Percentiles rank a stretch among this genome's conserved stretches.
These are phyloP conservation scores for Oncorhynchus masou DNA, from an alignment of 2,113 vertebrate species.

Conservation along the genomic window DNA sequence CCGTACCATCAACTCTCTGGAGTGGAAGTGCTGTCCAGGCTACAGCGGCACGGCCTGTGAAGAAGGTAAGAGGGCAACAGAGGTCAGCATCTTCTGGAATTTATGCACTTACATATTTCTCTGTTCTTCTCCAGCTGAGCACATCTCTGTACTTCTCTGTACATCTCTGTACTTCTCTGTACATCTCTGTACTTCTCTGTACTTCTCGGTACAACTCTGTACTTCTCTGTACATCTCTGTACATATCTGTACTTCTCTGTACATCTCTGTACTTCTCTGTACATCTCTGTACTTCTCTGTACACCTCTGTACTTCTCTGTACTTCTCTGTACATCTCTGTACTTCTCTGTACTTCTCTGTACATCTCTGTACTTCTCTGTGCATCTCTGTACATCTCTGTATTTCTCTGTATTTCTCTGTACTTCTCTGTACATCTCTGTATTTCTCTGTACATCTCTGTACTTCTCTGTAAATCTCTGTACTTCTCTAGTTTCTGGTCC, in stretches of 20 bases:
- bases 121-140: no score
- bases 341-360: no score
- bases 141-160: background rate
- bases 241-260: no score
- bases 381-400: background rate
- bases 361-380: background rate
- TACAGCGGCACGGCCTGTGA: conserved; percentile 81
- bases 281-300: no score
- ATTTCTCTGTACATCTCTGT: background rate
- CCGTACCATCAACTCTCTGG: conserved; percentile 85
- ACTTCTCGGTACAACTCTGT: background rate
- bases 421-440: no score
- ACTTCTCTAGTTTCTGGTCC: background rate
- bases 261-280: no score
- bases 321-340: no score
- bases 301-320: no score
- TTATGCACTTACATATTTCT: background rate
- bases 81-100: background rate
- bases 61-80: conserved; percentile 75
- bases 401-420: background rate
- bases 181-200: background rate
- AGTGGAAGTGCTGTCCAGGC: conserved; percentile 94
- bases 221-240: background rate
- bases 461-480: background rate
- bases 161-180: background rate